Base-by-base conservation (phyloP, 2,113 vertebrate species). In the Cephalopholis sonnerati region DNA sequence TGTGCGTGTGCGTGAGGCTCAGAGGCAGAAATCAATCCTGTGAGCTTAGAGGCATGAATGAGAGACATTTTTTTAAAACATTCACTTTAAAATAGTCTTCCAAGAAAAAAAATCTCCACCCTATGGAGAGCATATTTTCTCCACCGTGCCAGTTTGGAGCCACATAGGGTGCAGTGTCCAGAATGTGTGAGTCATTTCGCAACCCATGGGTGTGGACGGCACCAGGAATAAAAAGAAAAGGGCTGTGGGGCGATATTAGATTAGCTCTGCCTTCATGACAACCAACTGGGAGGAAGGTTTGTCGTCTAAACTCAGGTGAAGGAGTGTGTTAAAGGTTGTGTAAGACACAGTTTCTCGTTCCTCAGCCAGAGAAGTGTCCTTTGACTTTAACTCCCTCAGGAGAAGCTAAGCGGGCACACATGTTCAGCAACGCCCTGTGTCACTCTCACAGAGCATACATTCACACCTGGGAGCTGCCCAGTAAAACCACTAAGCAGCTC, bases 161-260 rank as follows among this genome's bases (percentile, higher is more conserved):
- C 79, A 67, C 86, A 71, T 46, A 74, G 81, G 82, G 74, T 78
- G 36, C 82, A 74, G 77, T 76, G 80, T 90, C 87, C 91, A 90
- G 77, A 90, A 82, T 80, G 77, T 81, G 85, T 92, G 91, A 93
- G 87, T 94, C 91, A 94, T 87, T 87, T 89, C 67, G 13, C 83
- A 87, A 84, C 75, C 55, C 67, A 32, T 73, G 93, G 93, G 91
- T 83, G 91, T 92, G 89, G 85, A 82, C 87, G 16, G 17, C 76
- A 74, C 32, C 20, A 67, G 5, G 71, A 75, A 69, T 64, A 53
- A 67, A 46, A 54, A 81, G n/a, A 27, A 83, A 62, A 69, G 29
- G 78, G 32, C 71, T 80, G 74, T 66, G 3, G n/a, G 15, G 27
- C 24, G 27, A 68, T 59, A 69, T 83, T 71, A 83, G 74, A 84